Conservation (phyloP, 2,113 vertebrate species). For the Oriolus oriolus region DNA sequence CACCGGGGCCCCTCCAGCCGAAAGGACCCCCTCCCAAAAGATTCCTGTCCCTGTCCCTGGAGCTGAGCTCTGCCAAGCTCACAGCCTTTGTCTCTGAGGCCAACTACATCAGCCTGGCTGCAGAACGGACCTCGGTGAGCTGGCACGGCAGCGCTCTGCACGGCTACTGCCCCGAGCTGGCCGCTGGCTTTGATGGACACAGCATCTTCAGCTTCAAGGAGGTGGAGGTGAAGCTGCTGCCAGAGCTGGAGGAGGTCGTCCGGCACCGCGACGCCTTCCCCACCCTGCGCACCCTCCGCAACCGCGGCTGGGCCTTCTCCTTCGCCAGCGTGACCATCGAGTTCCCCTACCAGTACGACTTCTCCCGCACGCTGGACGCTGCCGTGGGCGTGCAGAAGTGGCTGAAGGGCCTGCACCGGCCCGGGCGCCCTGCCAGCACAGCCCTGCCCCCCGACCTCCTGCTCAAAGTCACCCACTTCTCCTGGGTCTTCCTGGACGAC, state of each 20-base stretch:
- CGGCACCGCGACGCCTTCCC: slow-evolving; percentile 82
- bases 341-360: slow-evolving; percentile 95
- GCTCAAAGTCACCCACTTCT: slow-evolving; percentile 86
- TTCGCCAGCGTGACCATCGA: slow-evolving; percentile 81
- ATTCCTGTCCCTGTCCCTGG: slow-evolving; percentile 74
- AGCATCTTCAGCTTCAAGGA: slow-evolving; percentile 86
- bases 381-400: slow-evolving; percentile 92
- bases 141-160: slow-evolving; percentile 72
- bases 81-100: slow-evolving; percentile 82
- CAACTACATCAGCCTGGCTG: slow-evolving; percentile 82
- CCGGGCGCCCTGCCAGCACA: not conserved
- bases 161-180: slow-evolving; percentile 77
- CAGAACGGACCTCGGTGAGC: slow-evolving; percentile 74
- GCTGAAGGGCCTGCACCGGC: slow-evolving; percentile 86
- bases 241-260: slow-evolving; percentile 81
- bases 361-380: slow-evolving; percentile 89
- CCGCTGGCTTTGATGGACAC: slow-evolving; percentile 88
- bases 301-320: slow-evolving; percentile 84
- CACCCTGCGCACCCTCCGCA: slow-evolving; percentile 77
- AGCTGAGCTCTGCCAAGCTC: slow-evolving; percentile 79
- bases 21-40: slow-evolving; percentile 43
- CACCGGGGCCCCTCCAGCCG: not conserved
- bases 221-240: slow-evolving; percentile 79
- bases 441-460: slow-evolving; percentile 85
- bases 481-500: slow-evolving; percentile 92